These are phyloP conservation scores for Semnopithecus entellus DNA, from an alignment of 2,113 vertebrate genomes.

Conservation along the genomic window DNA sequence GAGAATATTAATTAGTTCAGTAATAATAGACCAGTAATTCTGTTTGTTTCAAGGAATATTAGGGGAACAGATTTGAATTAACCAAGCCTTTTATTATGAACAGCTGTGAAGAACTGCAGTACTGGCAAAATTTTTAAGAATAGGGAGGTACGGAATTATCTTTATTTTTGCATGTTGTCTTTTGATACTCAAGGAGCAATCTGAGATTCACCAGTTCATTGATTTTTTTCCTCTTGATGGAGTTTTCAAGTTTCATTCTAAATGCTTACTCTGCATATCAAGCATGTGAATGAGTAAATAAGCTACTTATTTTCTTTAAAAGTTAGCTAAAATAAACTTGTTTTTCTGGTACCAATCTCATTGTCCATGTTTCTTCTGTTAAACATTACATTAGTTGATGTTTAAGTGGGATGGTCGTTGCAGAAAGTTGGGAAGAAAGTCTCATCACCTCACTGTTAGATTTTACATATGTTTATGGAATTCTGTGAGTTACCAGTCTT, in stretches of 20 bases:
- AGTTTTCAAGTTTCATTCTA: conserved; percentile 2
- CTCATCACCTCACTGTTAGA: not conserved
- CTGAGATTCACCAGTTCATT: not conserved
- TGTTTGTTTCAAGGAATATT: conserved; percentile 56
- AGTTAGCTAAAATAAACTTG: conserved; percentile 41
- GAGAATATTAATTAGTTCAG: not conserved
- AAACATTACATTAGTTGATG: conserved; percentile 15
- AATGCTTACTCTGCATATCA: not conserved
- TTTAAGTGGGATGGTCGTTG: conserved; percentile 17
- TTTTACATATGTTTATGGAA: not conserved
- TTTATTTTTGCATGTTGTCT: conserved; percentile 20
- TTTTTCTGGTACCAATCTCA: conserved; percentile 1
- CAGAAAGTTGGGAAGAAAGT: conserved; percentile 18
- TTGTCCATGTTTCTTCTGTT: not conserved
- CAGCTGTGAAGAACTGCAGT: conserved; percentile 51
- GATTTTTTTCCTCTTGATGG: not conserved
- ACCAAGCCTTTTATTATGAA: conserved; percentile 54
- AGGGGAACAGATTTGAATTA: conserved; percentile 50
- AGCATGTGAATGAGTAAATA: not conserved
- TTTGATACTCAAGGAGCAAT: not conserved
- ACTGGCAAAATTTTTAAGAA: not conserved
- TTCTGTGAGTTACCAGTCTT: not conserved
- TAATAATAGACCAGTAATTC: conserved; percentile 52
- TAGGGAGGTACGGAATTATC: not conserved
- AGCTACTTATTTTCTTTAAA: not conserved